A percentile compares a stretch with the other conserved stretches of the same genome.
Conservation (phyloP, 2,797 vertebrate genomes). For the Cetoscarus ocellatus region DNA sequence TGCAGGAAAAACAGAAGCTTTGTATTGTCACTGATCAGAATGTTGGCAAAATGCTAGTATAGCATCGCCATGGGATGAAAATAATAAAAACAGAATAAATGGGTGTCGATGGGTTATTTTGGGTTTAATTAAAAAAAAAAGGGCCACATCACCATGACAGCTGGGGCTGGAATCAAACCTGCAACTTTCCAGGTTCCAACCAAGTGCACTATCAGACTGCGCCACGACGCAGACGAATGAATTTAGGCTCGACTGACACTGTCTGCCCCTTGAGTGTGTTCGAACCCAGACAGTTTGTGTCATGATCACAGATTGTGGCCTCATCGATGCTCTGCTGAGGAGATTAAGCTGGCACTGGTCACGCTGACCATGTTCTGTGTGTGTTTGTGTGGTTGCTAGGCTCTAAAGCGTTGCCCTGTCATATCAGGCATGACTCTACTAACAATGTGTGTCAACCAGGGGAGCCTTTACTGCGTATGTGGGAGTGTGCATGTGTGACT, state of each 20-base stretch:
- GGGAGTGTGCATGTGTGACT: slow-evolving; percentile 21
- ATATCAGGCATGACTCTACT: slow-evolving; percentile 65
- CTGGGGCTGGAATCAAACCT: no score
- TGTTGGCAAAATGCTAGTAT: no score
- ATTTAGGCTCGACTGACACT: slow-evolving; percentile 34
- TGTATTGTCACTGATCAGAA: no score
- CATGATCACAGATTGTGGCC: slow-evolving; percentile 78
- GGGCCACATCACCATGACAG: no score
- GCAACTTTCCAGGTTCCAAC: no score
- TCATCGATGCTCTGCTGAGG: slow-evolving; percentile 63
- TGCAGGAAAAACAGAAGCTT: no score
- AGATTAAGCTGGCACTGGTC: slow-evolving; percentile 69
- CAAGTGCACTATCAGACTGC: no score
- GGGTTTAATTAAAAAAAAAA: no score
- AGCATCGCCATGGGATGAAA: no score
- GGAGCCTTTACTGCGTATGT: slow-evolving; percentile 52
- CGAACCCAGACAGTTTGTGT: slow-evolving; percentile 64
- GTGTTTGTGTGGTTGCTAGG: slow-evolving; percentile 42
- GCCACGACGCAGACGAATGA: slow-evolving; percentile 13
- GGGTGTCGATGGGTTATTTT: no score
- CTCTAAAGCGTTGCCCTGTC: slow-evolving; percentile 50
- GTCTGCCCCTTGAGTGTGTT: slow-evolving; percentile 27
- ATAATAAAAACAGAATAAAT: no score
- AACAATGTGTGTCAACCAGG: slow-evolving; percentile 54
- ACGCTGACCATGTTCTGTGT: slow-evolving; percentile 41